Evolutionary conservation across 2,113 vertebrate genomes (phyloP).

Genomic region (Lethenteron camtschaticum): DNA sequence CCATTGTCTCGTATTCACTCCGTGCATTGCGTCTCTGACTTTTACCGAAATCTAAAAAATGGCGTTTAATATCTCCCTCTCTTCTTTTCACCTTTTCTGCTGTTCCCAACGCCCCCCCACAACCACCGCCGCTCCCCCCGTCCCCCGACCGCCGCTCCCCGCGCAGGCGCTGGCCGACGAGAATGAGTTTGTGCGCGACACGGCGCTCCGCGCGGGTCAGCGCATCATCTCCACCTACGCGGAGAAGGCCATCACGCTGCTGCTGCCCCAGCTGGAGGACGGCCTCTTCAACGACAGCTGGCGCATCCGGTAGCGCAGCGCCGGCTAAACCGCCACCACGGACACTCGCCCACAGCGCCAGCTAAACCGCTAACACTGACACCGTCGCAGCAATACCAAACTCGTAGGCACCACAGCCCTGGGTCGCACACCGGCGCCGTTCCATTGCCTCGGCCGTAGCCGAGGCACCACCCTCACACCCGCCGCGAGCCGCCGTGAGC

Average conservation of each 20-base stretch:
- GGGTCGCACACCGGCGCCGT: too few species aligned
- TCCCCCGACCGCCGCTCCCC: neutral
- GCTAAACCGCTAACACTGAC: too few species aligned
- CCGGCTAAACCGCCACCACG: neutral
- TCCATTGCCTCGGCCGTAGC: too few species aligned
- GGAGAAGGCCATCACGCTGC: slow-evolving; percentile 66
- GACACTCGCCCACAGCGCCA: too few species aligned
- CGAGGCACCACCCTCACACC: neutral
- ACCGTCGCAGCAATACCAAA: too few species aligned
- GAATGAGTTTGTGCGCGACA: slow-evolving; percentile 92
- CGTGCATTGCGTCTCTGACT: too few species aligned
- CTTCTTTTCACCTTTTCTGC: too few species aligned
- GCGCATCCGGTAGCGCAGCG: slow-evolving; percentile 54
- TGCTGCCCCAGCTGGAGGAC: slow-evolving; percentile 87
- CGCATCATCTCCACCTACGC: slow-evolving; percentile 90
- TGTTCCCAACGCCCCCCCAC: too few species aligned
- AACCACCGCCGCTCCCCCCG: neutral
- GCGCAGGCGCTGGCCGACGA: slow-evolving; percentile 80
- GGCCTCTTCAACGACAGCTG: slow-evolving; percentile 90
- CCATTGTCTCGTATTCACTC: too few species aligned
- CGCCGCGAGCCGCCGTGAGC: neutral
- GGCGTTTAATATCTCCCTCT: too few species aligned
- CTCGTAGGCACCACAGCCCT: too few species aligned
- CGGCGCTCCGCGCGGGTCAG: slow-evolving; percentile 67
- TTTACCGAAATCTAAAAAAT: too few species aligned